These are phyloP conservation scores for Felis chaus DNA, from an alignment of 2,113 vertebrate species.

Conservation along the genomic window DNA sequence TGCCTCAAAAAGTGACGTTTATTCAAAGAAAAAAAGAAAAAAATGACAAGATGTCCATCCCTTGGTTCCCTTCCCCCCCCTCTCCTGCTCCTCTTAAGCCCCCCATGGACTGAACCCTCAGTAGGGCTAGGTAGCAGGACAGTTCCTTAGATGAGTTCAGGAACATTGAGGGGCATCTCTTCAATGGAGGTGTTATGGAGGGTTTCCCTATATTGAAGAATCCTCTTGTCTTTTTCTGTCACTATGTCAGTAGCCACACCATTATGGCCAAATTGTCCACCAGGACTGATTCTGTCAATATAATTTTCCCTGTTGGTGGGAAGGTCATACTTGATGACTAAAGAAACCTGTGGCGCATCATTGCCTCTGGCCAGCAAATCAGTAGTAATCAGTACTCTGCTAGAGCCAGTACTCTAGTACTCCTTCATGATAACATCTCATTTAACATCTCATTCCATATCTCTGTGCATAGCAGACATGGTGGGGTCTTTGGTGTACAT, in stretches of 20 bases:
- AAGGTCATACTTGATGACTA: background rate
- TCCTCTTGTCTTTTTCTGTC: constrained; percentile 92
- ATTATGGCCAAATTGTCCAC: constrained; percentile 91
- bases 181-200: constrained; percentile 94
- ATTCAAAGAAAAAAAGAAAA: constrained; percentile 75
- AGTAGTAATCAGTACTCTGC: constrained; percentile 93
- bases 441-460: constrained; percentile 93
- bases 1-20: constrained; percentile 82
- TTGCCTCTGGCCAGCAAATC: constrained; percentile 89
- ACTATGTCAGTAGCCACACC: constrained; percentile 93
- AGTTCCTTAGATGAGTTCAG: background rate
- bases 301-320: constrained; percentile 84
- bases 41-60: constrained; percentile 69
- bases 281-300: constrained; percentile 90
- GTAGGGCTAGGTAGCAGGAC: background rate
- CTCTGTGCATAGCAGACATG: constrained; percentile 92
- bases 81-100: constrained; percentile 51
- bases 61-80: constrained; percentile 63
- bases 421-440: constrained; percentile 93
- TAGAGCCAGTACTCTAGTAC: constrained; percentile 86
- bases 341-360: constrained; percentile 79
- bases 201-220: constrained; percentile 91
- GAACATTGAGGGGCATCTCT: constrained; percentile 86
- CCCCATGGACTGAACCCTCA: constrained; percentile 26
- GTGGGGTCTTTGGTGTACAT: constrained; percentile 94